A percentile compares a stretch with the other conserved stretches of the same genome.
Conservation (phyloP, 2,113 vertebrate species). For the Carassius gibelio region DNA sequence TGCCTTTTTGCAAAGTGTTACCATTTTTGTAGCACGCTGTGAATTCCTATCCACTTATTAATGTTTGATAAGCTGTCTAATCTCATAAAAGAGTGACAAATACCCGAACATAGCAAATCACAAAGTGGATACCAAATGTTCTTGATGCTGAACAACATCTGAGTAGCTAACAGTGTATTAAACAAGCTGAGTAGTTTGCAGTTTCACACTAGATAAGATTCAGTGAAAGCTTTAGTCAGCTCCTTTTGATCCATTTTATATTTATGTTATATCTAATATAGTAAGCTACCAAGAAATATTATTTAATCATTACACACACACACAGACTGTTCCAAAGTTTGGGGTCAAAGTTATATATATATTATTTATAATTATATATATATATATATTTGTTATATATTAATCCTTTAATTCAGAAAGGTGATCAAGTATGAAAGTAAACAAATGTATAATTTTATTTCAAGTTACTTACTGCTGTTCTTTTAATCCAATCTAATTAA, state of each 20-base stretch:
- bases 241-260: background rate
- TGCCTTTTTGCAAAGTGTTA: slow-evolving; percentile 9
- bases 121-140: background rate
- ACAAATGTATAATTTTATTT: background rate
- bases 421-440: background rate
- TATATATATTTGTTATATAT: no score
- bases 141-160: background rate
- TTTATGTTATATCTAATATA: background rate
- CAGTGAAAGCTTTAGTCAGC: background rate
- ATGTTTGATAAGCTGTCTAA: slow-evolving; percentile 23
- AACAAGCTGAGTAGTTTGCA: background rate
- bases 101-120: background rate
- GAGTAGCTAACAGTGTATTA: background rate
- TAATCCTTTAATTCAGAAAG: no score
- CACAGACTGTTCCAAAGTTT: no score
- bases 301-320: no score
- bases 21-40: slow-evolving; percentile 2
- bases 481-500: no score
- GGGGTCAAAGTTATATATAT: no score
- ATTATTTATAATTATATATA: no score
- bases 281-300: background rate
- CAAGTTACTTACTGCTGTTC: background rate
- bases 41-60: slow-evolving; percentile 8
- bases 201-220: no score
- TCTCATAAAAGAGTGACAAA: slow-evolving; percentile 23